These are phyloP conservation scores for Rhea americana DNA, from an alignment of 2,113 vertebrate genomes.

Conservation along the genomic window DNA sequence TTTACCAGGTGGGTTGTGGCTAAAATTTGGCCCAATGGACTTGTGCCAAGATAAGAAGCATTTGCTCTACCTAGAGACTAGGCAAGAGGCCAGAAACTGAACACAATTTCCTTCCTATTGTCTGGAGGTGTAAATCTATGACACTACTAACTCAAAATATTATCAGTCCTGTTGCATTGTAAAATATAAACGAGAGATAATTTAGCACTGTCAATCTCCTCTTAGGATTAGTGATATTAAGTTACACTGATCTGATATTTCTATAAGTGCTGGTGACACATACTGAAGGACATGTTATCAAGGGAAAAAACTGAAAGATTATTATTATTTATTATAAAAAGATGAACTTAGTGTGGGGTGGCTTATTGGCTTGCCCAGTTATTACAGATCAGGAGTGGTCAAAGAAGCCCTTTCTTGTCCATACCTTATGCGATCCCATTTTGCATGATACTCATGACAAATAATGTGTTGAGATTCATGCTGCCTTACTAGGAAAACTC, in stretches of 20 bases:
- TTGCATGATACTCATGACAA: background rate
- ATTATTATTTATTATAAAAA: background rate
- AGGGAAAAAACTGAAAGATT: background rate
- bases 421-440: background rate
- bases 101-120: background rate
- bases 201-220: background rate
- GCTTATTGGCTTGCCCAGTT: background rate
- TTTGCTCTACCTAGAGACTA: background rate
- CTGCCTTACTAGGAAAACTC: background rate
- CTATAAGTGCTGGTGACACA: background rate
- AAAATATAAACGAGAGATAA: background rate
- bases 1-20: background rate
- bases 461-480: background rate
- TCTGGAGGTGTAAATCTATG: background rate
- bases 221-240: background rate
- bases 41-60: background rate
- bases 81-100: background rate
- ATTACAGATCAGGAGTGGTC: background rate
- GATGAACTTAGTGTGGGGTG: background rate
- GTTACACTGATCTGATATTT: background rate
- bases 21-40: background rate
- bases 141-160: background rate
- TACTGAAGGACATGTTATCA: background rate
- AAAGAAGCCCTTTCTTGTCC: background rate
- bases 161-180: fast-evolving